Conservation (phyloP, 2,113 vertebrate species). For the Holacanthus passer region DNA sequence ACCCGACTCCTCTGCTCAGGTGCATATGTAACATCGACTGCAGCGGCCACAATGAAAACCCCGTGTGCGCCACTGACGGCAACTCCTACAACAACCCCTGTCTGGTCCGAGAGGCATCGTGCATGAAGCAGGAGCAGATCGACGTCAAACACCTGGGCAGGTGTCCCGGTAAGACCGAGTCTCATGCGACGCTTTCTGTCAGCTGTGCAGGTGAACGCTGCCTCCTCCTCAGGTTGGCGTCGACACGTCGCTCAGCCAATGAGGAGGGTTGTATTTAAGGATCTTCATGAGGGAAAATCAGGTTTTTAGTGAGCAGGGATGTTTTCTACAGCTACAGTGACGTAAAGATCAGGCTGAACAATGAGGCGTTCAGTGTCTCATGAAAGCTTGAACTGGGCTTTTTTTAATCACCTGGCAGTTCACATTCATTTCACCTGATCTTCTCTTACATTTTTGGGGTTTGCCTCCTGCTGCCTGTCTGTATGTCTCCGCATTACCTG, state of each 20-base stretch:
- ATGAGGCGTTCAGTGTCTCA: neutral
- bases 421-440: neutral
- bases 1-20: slow-evolving; percentile 78
- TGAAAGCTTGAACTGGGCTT: neutral
- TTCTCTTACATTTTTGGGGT: too few relatives aligned
- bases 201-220: too few relatives aligned
- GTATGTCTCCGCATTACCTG: neutral
- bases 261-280: neutral
- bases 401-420: neutral
- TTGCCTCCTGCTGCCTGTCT: neutral
- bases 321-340: too few relatives aligned
- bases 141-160: slow-evolving; percentile 95
- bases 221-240: too few relatives aligned
- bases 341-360: neutral
- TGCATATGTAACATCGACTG: slow-evolving; percentile 98
- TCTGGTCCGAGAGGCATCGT: slow-evolving; percentile 94
- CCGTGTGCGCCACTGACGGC: slow-evolving; percentile 94
- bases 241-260: neutral
- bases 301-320: neutral
- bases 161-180: slow-evolving; percentile 87
- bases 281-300: neutral
- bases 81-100: slow-evolving; percentile 97
- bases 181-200: neutral
- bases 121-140: slow-evolving; percentile 96
- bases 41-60: slow-evolving; percentile 97